Conservation (phyloP, 1,140 invertebrate genomes). For the Hyposmocoma kahamanoa region DNA sequence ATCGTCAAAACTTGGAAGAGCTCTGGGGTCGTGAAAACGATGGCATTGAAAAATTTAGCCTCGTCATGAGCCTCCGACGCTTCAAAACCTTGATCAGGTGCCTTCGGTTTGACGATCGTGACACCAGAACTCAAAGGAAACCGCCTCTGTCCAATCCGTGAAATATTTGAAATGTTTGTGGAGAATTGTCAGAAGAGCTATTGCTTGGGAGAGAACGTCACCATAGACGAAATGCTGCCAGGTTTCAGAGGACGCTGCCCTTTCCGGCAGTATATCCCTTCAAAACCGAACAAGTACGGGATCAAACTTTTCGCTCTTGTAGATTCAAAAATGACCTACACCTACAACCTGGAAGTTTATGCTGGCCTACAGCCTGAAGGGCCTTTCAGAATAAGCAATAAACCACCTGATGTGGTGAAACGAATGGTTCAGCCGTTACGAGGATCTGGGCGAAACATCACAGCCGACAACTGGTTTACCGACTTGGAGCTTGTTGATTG, state of each 20-base stretch:
- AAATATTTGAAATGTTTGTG: constrained; percentile 36
- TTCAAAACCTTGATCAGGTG: not conserved
- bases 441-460: constrained; percentile 25
- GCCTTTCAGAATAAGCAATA: constrained; percentile 15
- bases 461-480: constrained; percentile 20
- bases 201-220: constrained; percentile 21
- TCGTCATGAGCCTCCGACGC: no score
- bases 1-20: no score
- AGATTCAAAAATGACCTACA: constrained; percentile 31
- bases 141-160: constrained; percentile 26
- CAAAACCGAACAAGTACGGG: constrained; percentile 68
- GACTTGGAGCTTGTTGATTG: constrained; percentile 30
- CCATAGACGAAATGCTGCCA: constrained; percentile 55
- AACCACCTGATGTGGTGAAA: constrained; percentile 14
- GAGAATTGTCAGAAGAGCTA: constrained; percentile 33
- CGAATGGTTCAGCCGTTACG: constrained; percentile 16
- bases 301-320: constrained; percentile 48
- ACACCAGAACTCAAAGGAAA: constrained; percentile 19
- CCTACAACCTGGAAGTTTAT: constrained; percentile 29
- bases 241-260: constrained; percentile 40
- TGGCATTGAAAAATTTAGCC: no score
- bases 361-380: constrained; percentile 18
- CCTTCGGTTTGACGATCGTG: constrained; percentile 25
- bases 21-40: no score
- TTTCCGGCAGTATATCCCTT: constrained; percentile 62